Base-by-base conservation (phyloP, 2,113 vertebrate species). In the Mugil cephalus region DNA sequence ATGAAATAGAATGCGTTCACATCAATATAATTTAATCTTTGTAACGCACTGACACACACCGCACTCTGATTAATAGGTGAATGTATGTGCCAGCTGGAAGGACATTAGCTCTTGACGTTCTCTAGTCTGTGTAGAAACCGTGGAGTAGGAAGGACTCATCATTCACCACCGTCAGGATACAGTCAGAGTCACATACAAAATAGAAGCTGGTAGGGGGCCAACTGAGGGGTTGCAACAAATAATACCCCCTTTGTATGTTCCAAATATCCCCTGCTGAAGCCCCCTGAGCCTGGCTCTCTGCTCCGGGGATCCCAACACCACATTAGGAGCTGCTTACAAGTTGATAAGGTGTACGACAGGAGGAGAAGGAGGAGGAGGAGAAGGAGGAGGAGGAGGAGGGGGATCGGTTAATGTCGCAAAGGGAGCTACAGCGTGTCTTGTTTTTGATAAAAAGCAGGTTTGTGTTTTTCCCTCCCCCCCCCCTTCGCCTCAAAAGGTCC, bases 321-420 rank as follows among this genome's bases (percentile, higher is more conserved):
- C 87, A 91, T 94, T 93, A 93, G 85, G 87, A 87, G 74, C 66
- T 62, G 66, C 87, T 93, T 94, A 92, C 92, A 90, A 89, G 89
- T 90, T 89, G 89, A 92, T 91, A 92, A 92, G 87, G 85, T 91
- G 89, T 88, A 91, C 75, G 80, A 54, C 21, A 71, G 61, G 58
- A 70, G 52, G 59, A 77, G 38, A 55, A 53, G 40, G 66, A 47
- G 73, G 61, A 70, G 51, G 58, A 76, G 36, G 58, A 52, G 39
- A 63, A 46, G 73, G 61, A 71, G 61, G 58, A 70, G 52, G 59
- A 77, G 38, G 59, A 53, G 40, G 66, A 47, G 73, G 61, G 24
- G 24, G 64, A 76, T 64, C 34, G 8, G 68, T 83, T 84, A 77
- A 75, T 80, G 58, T 74, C 10, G 42, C 63, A 24, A 54, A 76